phyloP scores from a whole-genome alignment of 2,797 vertebrate genomes.

The Sitta carolinensis region DNA sequence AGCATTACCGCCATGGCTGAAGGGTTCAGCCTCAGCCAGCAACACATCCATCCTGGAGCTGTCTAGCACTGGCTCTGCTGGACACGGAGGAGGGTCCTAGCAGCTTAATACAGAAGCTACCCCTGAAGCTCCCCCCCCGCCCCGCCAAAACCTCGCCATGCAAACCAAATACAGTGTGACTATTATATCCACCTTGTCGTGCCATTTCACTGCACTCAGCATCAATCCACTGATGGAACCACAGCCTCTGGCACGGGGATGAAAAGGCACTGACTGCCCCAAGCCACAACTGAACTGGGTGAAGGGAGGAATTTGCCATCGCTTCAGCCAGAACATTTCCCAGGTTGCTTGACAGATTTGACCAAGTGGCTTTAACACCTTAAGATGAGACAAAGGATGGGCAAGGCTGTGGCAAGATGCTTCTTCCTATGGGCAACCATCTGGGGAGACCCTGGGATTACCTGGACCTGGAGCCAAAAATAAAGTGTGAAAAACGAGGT shows the following conservation, averaged over 20 bases:
- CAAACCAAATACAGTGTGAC: neutral
- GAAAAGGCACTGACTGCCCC: neutral
- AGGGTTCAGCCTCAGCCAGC: neutral
- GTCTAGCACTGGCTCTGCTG: neutral
- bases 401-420: neutral
- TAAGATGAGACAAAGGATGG: neutral
- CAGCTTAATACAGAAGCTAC: neutral
- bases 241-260: rapidly evolving
- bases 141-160: neutral
- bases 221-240: neutral
- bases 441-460: neutral
- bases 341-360: neutral
- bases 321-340: neutral
- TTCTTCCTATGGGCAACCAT: rapidly evolving
- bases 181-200: rapidly evolving
- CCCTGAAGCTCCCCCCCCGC: neutral
- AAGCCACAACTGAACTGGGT: neutral
- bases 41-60: neutral
- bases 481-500: no score
- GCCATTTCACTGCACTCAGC: rapidly evolving
- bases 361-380: neutral
- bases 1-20: neutral
- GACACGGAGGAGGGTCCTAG: neutral
- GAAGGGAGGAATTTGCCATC: neutral
- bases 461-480: neutral